These are phyloP conservation scores for Bursaphelenchus mucronatus DNA, from an alignment of 1,140 invertebrate species.

Conservation along the genomic window DNA sequence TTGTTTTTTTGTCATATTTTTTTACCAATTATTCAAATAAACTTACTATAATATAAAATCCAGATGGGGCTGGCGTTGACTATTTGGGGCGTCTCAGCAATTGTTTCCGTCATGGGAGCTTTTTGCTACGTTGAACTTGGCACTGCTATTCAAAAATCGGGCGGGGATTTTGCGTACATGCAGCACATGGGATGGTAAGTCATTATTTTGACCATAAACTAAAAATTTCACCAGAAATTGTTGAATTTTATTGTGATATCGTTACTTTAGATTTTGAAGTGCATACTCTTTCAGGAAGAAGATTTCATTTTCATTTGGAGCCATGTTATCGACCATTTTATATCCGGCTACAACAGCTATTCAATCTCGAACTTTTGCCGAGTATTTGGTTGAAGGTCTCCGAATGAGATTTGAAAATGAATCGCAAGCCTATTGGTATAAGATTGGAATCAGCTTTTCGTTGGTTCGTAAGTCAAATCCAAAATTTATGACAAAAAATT, in stretches of 20 bases:
- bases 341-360: constrained; percentile 47
- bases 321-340: constrained; percentile 29
- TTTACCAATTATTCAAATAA: not conserved
- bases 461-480: constrained; percentile 14
- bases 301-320: constrained; percentile 45
- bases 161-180: constrained; percentile 49
- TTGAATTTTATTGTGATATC: not conserved
- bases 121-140: constrained; percentile 36
- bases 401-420: constrained; percentile 12
- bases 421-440: not conserved
- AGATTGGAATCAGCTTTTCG: constrained; percentile 18
- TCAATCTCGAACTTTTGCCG: constrained; percentile 43
- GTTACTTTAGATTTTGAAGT: constrained; percentile 5
- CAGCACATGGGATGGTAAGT: constrained; percentile 48
- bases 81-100: constrained; percentile 12
- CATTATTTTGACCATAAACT: too few relatives aligned
- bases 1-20: not conserved
- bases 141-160: constrained; percentile 44
- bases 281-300: constrained; percentile 20
- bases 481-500: too few relatives aligned
- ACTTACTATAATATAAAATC: not conserved
- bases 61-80: constrained; percentile 15
- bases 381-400: constrained; percentile 42
- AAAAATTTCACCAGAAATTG: not conserved
- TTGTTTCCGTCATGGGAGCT: constrained; percentile 14